phyloP scores from a whole-genome alignment of 2,113 vertebrate genomes.

The Pedetes capensis region DNA sequence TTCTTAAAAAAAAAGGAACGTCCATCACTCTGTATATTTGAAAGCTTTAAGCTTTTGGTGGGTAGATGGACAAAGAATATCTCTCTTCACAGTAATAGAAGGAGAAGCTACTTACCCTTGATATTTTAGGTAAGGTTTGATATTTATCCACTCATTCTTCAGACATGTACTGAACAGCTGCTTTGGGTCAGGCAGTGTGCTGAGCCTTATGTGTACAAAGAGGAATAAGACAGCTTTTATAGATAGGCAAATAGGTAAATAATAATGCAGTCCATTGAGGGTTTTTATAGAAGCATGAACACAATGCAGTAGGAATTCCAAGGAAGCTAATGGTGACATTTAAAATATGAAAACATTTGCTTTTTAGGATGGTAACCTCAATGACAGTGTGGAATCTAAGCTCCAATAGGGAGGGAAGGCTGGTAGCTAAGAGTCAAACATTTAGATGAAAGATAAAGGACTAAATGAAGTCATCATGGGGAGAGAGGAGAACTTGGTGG shows the following conservation, averaged over 20 bases:
- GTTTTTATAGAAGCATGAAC: neutral
- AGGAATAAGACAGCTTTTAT: neutral
- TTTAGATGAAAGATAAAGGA: neutral
- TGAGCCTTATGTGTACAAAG: neutral
- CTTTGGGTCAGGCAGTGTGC: neutral
- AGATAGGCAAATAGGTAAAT: neutral
- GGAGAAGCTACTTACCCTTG: neutral
- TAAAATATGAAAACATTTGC: neutral
- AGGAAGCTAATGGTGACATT: neutral
- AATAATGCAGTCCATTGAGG: neutral
- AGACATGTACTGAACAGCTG: neutral
- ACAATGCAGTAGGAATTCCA: neutral
- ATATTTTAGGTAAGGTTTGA: neutral
- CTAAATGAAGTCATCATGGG: neutral
- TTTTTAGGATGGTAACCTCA: neutral
- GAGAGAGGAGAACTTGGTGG: neutral
- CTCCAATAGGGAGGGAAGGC: neutral
- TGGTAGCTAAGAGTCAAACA: neutral
- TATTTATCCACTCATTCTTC: neutral
- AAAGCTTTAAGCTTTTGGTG: slow-evolving; percentile 17
- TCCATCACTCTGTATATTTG: neutral
- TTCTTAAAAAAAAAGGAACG: neutral
- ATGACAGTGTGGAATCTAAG: neutral
- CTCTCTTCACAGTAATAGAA: slow-evolving; percentile 7
- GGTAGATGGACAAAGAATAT: neutral